Evolutionary conservation across 30 jellyfish, hydroid and myxozoan species (phyloP).

Genomic region (Aurelia aurita complex sp. Pacific): DNA sequence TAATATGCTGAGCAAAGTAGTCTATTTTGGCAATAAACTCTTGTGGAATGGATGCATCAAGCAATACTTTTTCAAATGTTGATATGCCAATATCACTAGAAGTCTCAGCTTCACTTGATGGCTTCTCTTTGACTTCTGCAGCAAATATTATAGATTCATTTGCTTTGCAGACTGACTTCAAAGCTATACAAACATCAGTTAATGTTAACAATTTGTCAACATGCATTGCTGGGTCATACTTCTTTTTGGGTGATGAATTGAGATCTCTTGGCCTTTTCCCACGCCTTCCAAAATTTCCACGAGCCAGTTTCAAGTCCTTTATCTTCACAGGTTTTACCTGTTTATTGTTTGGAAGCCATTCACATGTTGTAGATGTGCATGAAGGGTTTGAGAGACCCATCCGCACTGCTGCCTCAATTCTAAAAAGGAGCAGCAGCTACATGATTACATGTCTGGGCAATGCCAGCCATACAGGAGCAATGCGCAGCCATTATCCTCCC

Average conservation of each 20-base stretch:
- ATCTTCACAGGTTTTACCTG: constrained; percentile 32
- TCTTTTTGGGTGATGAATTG: neutral
- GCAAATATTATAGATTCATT: too few relatives aligned
- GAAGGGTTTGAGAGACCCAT: constrained; percentile 28
- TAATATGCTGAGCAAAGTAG: too few relatives aligned
- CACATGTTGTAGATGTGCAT: constrained; percentile 39
- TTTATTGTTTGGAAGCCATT: constrained; percentile 40
- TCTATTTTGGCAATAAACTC: too few relatives aligned
- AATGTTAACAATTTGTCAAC: neutral
- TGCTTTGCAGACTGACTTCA: too few relatives aligned
- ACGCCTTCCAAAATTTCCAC: constrained; percentile 27
- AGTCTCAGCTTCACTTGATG: too few relatives aligned
- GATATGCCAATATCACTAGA: too few relatives aligned
- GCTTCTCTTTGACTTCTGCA: too few relatives aligned
- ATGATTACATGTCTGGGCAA: constrained; percentile 20
- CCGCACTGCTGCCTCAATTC: constrained; percentile 45
- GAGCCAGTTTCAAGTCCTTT: constrained; percentile 21
- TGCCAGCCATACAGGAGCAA: constrained; percentile 12
- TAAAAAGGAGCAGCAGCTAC: constrained; percentile 19
- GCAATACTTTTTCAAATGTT: too few relatives aligned
- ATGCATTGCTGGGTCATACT: constrained; percentile 5
- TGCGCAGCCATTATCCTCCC: too few relatives aligned
- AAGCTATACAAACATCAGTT: neutral
- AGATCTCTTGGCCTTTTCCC: neutral
- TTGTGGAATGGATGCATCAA: too few relatives aligned